Conservation (phyloP, 2,113 vertebrate species). For the Sinocyclocheilus anophthalmus region DNA sequence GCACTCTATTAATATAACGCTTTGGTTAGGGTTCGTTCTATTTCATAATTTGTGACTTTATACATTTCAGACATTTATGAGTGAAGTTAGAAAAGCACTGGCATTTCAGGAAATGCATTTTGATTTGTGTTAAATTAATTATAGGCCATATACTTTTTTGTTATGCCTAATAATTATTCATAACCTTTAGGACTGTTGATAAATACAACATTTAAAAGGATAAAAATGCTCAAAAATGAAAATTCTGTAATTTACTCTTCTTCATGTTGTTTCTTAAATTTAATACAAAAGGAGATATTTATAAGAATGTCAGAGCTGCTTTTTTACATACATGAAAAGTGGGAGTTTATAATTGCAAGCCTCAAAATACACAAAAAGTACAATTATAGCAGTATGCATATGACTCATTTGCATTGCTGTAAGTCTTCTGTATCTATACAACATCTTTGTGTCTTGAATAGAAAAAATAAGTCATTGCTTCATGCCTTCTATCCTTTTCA, state of each 20-base stretch:
- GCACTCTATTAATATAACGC: neutral
- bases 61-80: neutral
- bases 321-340: neutral
- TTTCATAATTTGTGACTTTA: neutral
- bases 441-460: neutral
- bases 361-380: neutral
- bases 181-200: neutral
- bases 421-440: neutral
- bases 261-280: neutral
- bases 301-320: neutral
- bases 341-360: neutral
- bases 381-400: neutral
- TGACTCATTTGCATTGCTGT: neutral
- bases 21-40: too few species aligned
- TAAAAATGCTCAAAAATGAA: neutral
- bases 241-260: neutral
- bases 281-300: neutral
- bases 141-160: neutral
- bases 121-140: neutral
- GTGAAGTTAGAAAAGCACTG: slow-evolving; percentile 45
- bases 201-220: neutral
- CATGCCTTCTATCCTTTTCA: neutral
- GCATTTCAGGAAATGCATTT: slow-evolving; percentile 66
- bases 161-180: neutral
- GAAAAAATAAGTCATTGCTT: neutral